Evolutionary conservation across 92 coral and sea anemone genomes (phyloP), one percentile per base, ranked within the genome.

Genomic region (Pocillopora grandis): DNA sequence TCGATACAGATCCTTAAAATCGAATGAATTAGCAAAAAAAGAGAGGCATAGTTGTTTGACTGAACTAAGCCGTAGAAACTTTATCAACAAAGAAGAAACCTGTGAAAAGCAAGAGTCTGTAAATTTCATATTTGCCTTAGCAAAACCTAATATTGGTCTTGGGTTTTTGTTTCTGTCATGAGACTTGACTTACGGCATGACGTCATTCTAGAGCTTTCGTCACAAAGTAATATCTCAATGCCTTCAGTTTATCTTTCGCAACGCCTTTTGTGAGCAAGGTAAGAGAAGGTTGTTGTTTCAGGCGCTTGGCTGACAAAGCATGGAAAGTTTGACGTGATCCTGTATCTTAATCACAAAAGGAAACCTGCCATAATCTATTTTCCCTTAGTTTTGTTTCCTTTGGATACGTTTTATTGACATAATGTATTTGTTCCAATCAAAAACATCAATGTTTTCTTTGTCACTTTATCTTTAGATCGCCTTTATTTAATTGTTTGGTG

Each of bases 121-220:
- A 68, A 48, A 68, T 33, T 67, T 68, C 72, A 68, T 68, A 27
- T 66, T 68, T 67, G 42, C 36, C 11, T 27, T 0, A 68, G 20
- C 18, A 49, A 70, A 37, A 37, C 17, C 74, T 55, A 70, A 70
- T 70, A 70, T 70, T 70, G 15, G 74, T 70, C 19, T 23, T 70
- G 33, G 74, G 49, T 42, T 66, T 70, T 35, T 37, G 57, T 70
- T 37, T 70, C 55, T 13, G 13, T 55, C 55, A 35, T 70, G 19
- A 70, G 56, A 70, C 2, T 35, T 18, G 56, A 16, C 42, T 20
- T 5, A 7, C 19, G 21, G 74, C 74, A 35, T 37, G 36, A 70
- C 42, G 21, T 70, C 62, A 59, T 59, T 59, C 10, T 59, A 59
- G 13, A 16, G 62, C 62, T 11, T 35, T 52, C 42, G 74, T 70